phyloP scores from a whole-genome alignment of 2,888 invertebrate species.

The Dasysyrphus albostriatus region DNA sequence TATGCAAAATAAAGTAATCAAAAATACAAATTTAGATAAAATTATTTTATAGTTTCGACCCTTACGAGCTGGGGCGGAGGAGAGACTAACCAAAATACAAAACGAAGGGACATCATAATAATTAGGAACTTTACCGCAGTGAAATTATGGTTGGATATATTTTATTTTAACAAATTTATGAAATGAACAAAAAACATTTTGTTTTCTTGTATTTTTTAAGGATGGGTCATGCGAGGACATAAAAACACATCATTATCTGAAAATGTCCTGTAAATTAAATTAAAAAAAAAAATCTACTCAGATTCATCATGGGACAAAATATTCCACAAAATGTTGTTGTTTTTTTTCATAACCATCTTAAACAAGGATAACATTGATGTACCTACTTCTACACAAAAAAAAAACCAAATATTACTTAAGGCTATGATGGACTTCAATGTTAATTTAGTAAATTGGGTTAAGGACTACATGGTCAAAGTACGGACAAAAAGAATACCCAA shows the following conservation, averaged over 20 bases:
- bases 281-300: not conserved
- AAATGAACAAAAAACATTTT: not conserved
- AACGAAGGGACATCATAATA: not conserved
- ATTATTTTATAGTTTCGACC: slow-evolving; percentile 20
- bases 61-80: not conserved
- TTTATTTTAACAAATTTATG: not conserved
- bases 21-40: slow-evolving; percentile 23
- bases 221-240: not conserved
- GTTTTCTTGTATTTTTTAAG: not conserved
- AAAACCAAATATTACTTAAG: slow-evolving; percentile 36
- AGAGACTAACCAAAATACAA: not conserved
- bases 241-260: not conserved
- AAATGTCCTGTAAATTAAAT: not conserved
- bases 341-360: not conserved
- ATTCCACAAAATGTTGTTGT: slow-evolving; percentile 13
- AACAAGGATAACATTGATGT: slow-evolving; percentile 20
- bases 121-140: slow-evolving; percentile 1
- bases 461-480: slow-evolving; percentile 40
- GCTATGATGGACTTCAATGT: slow-evolving; percentile 42
- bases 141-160: not conserved
- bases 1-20: slow-evolving; percentile 33
- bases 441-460: slow-evolving; percentile 44
- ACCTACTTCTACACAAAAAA: slow-evolving; percentile 10
- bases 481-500: not conserved
- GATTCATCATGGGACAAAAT: slow-evolving; percentile 10